phyloP scores from a whole-genome alignment of 2,113 vertebrate species.

The Pseudorhombus dupliciocellatus region DNA sequence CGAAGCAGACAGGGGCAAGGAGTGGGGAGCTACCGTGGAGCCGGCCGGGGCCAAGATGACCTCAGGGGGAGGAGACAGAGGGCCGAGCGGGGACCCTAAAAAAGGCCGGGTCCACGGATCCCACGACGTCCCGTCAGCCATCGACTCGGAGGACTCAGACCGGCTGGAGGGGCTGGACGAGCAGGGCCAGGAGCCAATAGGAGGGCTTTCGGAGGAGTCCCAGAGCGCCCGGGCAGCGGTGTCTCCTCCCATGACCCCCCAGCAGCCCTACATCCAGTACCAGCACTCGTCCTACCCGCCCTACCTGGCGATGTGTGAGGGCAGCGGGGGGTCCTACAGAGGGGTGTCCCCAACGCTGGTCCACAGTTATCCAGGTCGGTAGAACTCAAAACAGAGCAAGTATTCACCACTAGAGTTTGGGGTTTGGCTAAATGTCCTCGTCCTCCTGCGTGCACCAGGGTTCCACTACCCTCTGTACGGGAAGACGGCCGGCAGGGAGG shows the following conservation, averaged over 20 bases:
- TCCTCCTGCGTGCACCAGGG: slow-evolving; percentile 70
- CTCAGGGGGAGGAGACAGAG: slow-evolving; percentile 44
- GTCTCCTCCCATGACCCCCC: slow-evolving; percentile 92
- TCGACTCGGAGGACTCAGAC: slow-evolving; percentile 85
- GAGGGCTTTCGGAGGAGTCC: slow-evolving; percentile 88
- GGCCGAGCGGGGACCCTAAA: slow-evolving; percentile 81
- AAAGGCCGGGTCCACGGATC: slow-evolving; percentile 86
- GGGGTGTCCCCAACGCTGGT: slow-evolving; percentile 95
- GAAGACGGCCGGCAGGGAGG: slow-evolving; percentile 96
- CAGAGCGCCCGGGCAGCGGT: slow-evolving; percentile 87
- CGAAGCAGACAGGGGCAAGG: slow-evolving; percentile 88
- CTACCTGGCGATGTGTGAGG: slow-evolving; percentile 95
- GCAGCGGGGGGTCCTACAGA: slow-evolving; percentile 89
- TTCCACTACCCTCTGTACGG: slow-evolving; percentile 99
- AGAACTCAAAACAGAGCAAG: no score
- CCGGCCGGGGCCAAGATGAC: slow-evolving; percentile 85
- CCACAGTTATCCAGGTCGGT: slow-evolving; percentile 94
- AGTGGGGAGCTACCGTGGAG: slow-evolving; percentile 84
- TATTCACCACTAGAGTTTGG: no score
- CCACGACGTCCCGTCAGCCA: slow-evolving; percentile 80
- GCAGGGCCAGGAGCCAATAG: slow-evolving; percentile 84
- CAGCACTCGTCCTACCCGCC: slow-evolving; percentile 89
- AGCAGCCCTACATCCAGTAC: slow-evolving; percentile 96
- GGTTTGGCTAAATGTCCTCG: neutral
- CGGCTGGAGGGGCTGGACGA: slow-evolving; percentile 87